Evolutionary conservation across 2,888 invertebrate genomes (phyloP).

Genomic region (Cheilosia variabilis): DNA sequence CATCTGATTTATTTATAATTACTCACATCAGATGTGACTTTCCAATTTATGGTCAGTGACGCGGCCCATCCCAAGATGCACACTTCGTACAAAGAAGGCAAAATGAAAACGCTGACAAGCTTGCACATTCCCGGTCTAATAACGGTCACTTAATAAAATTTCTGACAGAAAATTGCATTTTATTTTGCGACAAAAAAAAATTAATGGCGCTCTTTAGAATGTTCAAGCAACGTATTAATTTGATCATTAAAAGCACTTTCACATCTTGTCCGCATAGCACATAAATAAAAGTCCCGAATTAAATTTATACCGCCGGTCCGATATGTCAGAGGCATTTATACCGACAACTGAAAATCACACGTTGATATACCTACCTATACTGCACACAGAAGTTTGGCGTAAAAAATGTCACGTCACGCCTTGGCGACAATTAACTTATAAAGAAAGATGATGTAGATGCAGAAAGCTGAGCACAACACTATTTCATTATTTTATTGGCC

Average conservation of each 20-base stretch:
- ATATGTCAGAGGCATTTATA: not conserved
- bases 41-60: no score
- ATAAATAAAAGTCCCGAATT: conserved; percentile 71
- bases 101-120: conserved; percentile 5
- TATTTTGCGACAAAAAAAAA: conserved; percentile 44
- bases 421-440: conserved; percentile 73
- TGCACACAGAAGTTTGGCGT: not conserved
- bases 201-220: conserved; percentile 68
- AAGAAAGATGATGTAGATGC: conserved; percentile 73
- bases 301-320: conserved; percentile 49
- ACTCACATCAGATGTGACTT: no score
- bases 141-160: conserved; percentile 60
- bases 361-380: not conserved
- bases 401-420: conserved; percentile 48
- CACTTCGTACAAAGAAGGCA: not conserved
- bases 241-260: conserved; percentile 73
- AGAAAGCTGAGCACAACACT: conserved; percentile 63
- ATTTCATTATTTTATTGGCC: conserved; percentile 66
- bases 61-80: no score
- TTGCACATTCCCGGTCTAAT: conserved; percentile 52
- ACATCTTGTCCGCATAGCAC: conserved; percentile 46
- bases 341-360: conserved; percentile 34
- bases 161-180: conserved; percentile 60
- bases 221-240: conserved; percentile 61
- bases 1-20: no score